Evolutionary conservation across 2,113 vertebrate genomes (phyloP), one percentile per base, ranked within the genome.

Genomic region (Corydoras maculifer): DNA sequence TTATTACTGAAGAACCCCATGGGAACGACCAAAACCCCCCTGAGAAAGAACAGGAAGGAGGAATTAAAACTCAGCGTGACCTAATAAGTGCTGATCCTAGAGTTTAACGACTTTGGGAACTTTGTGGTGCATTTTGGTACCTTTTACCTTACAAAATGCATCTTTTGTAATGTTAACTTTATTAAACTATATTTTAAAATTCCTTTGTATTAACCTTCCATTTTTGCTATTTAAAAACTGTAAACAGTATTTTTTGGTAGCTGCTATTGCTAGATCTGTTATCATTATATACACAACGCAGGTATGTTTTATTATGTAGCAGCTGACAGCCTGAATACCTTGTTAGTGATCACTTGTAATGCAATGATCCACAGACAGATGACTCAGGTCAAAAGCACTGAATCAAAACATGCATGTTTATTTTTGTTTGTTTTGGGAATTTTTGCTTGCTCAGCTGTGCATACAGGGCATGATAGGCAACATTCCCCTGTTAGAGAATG

Each of bases 351-450:
- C 69, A 62, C 68, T 80, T 79, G 74, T 83, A 82, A 62, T 63
- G 72, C 77, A 76, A 30, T 75, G 79, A 83, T 75, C 78, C 78
- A 77, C 78, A 81, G 81, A 79, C 89, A 88, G 87, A 84, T 87
- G 86, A 83, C 85, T 79, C 13, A 82, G 78, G 78, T 81, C 77
- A 81, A 83, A 72, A 78, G 65, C 73, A 70, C 75, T 69, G 84
- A 86, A 83, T 76, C 81, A 85, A 78, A 75, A 75, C 35, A 75
- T 71, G 58, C 69, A 11, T 48, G 35, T 48, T 66, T 60, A 30
- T 50, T 58, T 71, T 76, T 60, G 35, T 54, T 25, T 25, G 18
- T 25, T 25, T 25, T 57, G 4, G 53, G 53, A 9, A 65, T 53
- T 68, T 68, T 32, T 86, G 78, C 77, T 76, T 65, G 68, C 51